Base-by-base conservation (phyloP, 2,888 invertebrate species). In the Onchidella celtica region DNA sequence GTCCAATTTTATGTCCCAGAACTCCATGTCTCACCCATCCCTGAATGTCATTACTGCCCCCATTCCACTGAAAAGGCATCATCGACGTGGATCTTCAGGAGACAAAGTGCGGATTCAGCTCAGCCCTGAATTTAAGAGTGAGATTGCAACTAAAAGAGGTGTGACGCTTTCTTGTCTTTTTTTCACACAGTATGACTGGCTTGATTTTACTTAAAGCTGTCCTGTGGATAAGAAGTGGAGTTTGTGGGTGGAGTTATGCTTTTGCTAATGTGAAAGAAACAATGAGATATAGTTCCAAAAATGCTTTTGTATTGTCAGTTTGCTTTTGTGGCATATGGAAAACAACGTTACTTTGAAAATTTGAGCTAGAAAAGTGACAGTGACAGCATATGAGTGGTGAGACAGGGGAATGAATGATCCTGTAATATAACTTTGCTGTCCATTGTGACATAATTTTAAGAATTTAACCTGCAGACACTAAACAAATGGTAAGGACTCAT, bases 21-120 rank as follows among this genome's bases (percentile, higher is more conserved):
- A 82, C 69, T 86, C 86, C 38, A 63, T 85, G 59, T 86, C 86
- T 78, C 87, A 87, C 82, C 89, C 89, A 61, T 81, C 88, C 81
- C 88, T 88, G 82, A 86, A 87, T 85, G 84, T 87, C 70, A 82
- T 85, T 27, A 81, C 83, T 66, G 76, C 76, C 14, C 84, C 81
- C 74, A 24, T 17, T 3, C 84, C 76, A 69, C 69, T 79, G 74
- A 79, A 75, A 65, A 87, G 85, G 68, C 91, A 91, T 74, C 91
- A 91, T 83, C 86, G 92, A n/a, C 82, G 91, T 6, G 89, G 89
- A 21, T 91, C 91, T 17, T 91, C 91, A 0, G 91, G 90, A 32
- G 91, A 92, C 87, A 91, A 91, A 85, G 83, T 88, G 69, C 89
- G 90, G 83, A 82, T 90, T 69, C 88, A 90, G 83, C 86, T 91